Conservation (phyloP, 2,797 vertebrate genomes). For the Delichon dasypus region DNA sequence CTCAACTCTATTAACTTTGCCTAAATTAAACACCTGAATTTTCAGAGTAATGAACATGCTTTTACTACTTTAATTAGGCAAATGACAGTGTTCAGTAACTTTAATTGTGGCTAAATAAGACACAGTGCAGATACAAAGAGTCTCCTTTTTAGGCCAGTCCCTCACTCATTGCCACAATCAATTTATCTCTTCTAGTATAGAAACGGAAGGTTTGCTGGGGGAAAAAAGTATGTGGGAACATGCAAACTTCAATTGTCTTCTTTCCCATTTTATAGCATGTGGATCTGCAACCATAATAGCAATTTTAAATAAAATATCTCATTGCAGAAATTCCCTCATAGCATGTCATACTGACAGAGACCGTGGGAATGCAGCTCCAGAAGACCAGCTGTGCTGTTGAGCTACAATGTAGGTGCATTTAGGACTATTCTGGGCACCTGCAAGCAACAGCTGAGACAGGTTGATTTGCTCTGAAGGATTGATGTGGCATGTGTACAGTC, state of each 20-base stretch:
- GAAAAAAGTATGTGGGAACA: accelerated
- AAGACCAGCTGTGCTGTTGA: background rate
- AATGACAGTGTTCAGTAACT: background rate
- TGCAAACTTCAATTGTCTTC: background rate
- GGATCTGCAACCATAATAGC: background rate
- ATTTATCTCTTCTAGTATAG: background rate
- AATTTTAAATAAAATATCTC: background rate
- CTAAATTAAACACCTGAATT: background rate
- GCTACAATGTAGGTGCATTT: background rate
- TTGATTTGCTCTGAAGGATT: background rate
- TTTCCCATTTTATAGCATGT: background rate
- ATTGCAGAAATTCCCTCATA: background rate
- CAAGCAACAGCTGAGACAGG: background rate
- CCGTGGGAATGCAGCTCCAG: background rate
- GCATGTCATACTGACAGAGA: background rate
- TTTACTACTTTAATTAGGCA: background rate
- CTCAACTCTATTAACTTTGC: background rate
- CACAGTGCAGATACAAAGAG: background rate
- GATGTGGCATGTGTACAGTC: background rate
- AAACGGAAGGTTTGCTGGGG: background rate
- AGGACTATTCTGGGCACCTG: background rate
- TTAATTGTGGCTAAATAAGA: background rate
- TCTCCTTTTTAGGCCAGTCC: background rate
- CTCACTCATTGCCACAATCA: background rate
- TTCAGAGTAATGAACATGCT: background rate